These are phyloP conservation scores for Pterophyllum scalare DNA, from an alignment of 2,113 vertebrate genomes.

Conservation along the genomic window DNA sequence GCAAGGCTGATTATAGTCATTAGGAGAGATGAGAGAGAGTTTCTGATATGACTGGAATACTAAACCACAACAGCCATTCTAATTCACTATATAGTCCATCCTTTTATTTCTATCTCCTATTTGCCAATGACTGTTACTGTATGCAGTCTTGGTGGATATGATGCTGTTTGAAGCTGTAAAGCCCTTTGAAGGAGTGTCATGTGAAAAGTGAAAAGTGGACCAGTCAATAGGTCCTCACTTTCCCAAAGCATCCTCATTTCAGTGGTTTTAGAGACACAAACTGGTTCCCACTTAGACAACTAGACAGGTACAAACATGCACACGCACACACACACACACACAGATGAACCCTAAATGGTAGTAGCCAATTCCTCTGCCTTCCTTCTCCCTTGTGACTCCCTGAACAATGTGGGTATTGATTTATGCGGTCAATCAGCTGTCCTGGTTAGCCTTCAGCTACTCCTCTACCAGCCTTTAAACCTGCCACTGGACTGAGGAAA, in stretches of 20 bases:
- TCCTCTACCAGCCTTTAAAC: conserved; percentile 19
- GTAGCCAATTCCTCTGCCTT: conserved; percentile 29
- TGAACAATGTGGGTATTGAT: conserved; percentile 69
- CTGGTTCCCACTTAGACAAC: background rate
- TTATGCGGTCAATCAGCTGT: conserved; percentile 50
- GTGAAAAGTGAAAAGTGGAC: background rate
- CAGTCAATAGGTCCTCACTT: conserved; percentile 2
- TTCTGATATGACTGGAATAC: conserved; percentile 35
- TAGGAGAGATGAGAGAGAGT: conserved; percentile 44
- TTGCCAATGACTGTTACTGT: background rate
- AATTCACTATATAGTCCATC: background rate
- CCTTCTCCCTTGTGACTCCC: conserved; percentile 48
- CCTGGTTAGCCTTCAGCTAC: conserved; percentile 42
- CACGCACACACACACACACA: background rate
- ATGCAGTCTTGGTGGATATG: background rate
- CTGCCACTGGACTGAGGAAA: conserved; percentile 10
- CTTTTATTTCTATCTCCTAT: conserved; percentile 8
- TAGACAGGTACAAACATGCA: background rate
- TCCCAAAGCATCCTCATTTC: background rate
- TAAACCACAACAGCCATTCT: conserved; percentile 40
- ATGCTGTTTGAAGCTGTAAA: background rate
- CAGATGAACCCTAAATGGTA: background rate
- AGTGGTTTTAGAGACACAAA: background rate
- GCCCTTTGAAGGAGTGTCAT: background rate
- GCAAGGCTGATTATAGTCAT: conserved; percentile 55